Evolutionary conservation across 1,140 invertebrate species (phyloP), one percentile per base, ranked within the genome.

Genomic region (Drosophila sp.): DNA sequence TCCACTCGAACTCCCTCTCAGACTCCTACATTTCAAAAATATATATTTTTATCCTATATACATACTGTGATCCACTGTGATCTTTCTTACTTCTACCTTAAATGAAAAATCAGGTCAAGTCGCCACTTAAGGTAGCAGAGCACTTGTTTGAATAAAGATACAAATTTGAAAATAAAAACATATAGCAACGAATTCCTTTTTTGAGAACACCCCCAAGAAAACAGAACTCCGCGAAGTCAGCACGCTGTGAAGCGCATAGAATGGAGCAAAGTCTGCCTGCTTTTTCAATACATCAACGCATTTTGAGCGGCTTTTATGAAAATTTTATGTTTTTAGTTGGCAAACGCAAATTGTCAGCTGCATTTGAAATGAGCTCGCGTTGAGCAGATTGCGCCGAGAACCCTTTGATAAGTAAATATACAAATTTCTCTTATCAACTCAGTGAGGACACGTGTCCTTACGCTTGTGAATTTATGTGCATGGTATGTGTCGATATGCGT

Each of bases 301-400:
- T 67, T 57, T 59, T 59, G 70, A 53, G 70, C 56, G 64, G 54
- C 54, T 72, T 64, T 64, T 43, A 76, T 79, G 46, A 78, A 75
- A 67, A 75, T 40, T 73, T 32, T 62, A 69, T 73, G 71, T 57
- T 69, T 57, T 73, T 50, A 62, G 71, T 54, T 71, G 59, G 36
- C 11, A 36, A 61, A 59, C 65, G 57, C 53, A 70, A 76, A 81
- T 75, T 86, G 81, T 74, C 65, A 64, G 54, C 63, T 81, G 67
- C 75, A 87, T 81, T 78, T 51, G 16, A 63, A 87, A 78, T 78
- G 71, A 73, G 56, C 34, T 34, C n/a, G 21, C 16, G 27, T 8
- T 34, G n/a, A 50, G 46, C 21, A 64, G 45, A 41, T 11, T 32
- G 56, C 14, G 32, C 25, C 11, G 50, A 46, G 45, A 87, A 69